Conservation (phyloP, 2,113 vertebrate genomes). For the Lagenorhynchus albirostris region DNA sequence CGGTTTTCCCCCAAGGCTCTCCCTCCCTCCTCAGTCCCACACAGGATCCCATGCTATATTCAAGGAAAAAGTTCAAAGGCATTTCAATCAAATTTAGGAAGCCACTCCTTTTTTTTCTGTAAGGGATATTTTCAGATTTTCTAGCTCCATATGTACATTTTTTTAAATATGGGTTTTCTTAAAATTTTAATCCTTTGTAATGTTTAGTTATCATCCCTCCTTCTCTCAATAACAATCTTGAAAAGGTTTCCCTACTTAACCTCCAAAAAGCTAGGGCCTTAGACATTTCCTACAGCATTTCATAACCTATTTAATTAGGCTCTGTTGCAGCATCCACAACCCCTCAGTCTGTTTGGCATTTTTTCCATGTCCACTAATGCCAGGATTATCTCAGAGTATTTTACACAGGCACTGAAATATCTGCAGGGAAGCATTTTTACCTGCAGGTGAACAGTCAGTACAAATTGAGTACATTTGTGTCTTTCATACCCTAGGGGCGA, state of each 20-base stretch:
- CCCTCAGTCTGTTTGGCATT: neutral
- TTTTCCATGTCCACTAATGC: neutral
- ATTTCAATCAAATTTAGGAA: neutral
- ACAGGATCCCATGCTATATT: neutral
- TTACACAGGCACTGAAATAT: neutral
- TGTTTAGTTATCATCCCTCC: neutral
- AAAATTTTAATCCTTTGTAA: slow-evolving; percentile 21
- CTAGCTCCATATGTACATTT: neutral
- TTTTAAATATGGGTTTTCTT: neutral
- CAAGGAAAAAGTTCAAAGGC: neutral
- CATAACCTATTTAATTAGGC: slow-evolving; percentile 58
- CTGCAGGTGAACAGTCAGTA: neutral
- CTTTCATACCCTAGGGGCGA: neutral
- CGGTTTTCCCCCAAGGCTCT: neutral
- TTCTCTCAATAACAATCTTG: slow-evolving; percentile 9
- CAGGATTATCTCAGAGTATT: slow-evolving; percentile 43
- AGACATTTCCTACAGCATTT: neutral
- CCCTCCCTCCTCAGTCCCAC: neutral
- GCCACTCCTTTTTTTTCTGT: neutral
- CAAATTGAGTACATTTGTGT: neutral
- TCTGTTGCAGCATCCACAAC: slow-evolving; percentile 3
- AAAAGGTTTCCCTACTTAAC: neutral
- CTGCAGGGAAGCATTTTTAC: neutral
- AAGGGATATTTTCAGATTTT: neutral
- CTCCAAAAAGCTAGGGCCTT: neutral